Evolutionary conservation across 1,140 invertebrate genomes (phyloP), one percentile per base, ranked within the genome.

Genomic region (Zaprionus ghesquierei): DNA sequence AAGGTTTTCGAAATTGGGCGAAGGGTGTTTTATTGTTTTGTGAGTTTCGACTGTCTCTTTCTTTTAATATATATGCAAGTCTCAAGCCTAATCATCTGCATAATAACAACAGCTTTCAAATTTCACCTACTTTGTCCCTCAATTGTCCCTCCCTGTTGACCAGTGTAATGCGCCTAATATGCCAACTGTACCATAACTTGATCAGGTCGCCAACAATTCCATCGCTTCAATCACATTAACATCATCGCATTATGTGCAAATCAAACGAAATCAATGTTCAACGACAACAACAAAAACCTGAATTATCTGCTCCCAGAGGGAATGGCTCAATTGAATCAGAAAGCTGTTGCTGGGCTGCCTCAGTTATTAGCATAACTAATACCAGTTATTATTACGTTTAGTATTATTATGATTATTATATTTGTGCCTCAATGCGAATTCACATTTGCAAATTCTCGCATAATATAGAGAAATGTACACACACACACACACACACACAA

Each of bases 291-390:
- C 49, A n/a, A 44, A 10, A 15, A 54, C 15, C 27, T 50, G 25
- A 54, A 64, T 64, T 64, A 50, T 70, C 8, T 6, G n/a, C 4
- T 50, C 31, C 56, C 64, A 31, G 15, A 3, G 18, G 70, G 61
- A 10, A n/a, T 18, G 60, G 46, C 38, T 18, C 10, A 44, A 29
- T 20, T 25, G 20, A 27, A 62, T 69, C 25, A 33, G 50, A 22
- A 46, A 35, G 38, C 18, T 49, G 53, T 49, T 55, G 63, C 31
- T 33, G 15, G n/a, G n/a, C n/a, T n/a, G n/a, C n/a, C 27, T 29
- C 65, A n/a, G n/a, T n/a, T 15, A 74, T 74, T 74, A 56, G 65
- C 70, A 74, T 74, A 74, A 69, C 61, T 69, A 69, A 74, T 69
- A 31, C 25, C 53, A 38, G 69, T 55, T 55, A 70, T 31, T 51